Conservation (phyloP, 2,797 vertebrate genomes). For the Typhlichthys eigenmanni region DNA sequence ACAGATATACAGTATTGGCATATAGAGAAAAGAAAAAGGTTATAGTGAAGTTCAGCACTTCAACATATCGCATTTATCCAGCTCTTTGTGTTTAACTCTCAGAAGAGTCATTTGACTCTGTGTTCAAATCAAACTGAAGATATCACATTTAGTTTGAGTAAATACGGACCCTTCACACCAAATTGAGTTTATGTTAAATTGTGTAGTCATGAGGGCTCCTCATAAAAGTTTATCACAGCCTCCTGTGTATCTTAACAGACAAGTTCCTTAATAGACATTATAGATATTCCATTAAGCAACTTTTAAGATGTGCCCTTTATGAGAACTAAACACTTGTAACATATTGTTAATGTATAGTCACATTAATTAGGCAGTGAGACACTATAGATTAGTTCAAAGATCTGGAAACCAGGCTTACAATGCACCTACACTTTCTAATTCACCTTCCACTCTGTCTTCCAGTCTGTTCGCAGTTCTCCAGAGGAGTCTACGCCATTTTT, state of each 20-base stretch:
- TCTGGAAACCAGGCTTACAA: no score
- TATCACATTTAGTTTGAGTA: not conserved
- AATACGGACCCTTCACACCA: no score
- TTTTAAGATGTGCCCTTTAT: slow-evolving; percentile 13
- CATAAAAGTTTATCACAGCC: slow-evolving; percentile 40
- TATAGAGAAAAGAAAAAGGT: not conserved
- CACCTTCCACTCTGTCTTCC: slow-evolving; percentile 28
- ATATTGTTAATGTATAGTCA: not conserved
- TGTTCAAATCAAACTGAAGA: slow-evolving; percentile 23
- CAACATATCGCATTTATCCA: slow-evolving; percentile 8
- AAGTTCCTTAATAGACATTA: slow-evolving; percentile 49
- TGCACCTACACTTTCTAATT: no score
- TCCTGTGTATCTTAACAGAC: slow-evolving; percentile 24
- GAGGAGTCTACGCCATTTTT: slow-evolving; percentile 98
- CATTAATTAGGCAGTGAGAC: no score
- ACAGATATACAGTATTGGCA: not conserved
- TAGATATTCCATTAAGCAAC: slow-evolving; percentile 53
- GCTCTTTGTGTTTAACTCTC: slow-evolving; percentile 1
- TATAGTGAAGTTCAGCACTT: slow-evolving; percentile 2
- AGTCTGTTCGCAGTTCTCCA: slow-evolving; percentile 99
- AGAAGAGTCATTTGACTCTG: slow-evolving; percentile 9
- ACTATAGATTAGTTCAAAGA: no score
- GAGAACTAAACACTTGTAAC: no score
- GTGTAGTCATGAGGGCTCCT: slow-evolving; percentile 19
- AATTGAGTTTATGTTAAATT: slow-evolving; percentile 13